Base-by-base conservation (phyloP, 1,140 invertebrate genomes). In the Mycetomoellerius zeteki region DNA sequence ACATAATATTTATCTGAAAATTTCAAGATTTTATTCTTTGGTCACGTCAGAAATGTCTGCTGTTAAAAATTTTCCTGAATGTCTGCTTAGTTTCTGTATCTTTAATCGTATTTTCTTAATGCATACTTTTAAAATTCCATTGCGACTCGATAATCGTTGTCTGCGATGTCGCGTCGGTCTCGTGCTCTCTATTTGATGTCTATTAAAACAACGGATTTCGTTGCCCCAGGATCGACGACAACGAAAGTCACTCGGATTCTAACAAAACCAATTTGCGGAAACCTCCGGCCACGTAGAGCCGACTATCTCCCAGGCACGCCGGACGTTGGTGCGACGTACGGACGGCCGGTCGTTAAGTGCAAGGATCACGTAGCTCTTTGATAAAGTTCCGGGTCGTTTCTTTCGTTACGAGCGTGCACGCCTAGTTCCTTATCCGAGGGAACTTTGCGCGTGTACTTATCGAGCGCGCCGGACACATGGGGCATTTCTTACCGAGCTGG, bases 291-390 rank as follows among this genome's bases (percentile, higher is more conserved):
- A 89, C 88, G 88, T 90, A 89, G 89, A 89, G 75, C 77, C 60
- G 47, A 65, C 85, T 89, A 89, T 90, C 89, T 82, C 58, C 47
- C 33, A 54, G 64, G 24, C 72, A 76, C 88, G 80, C 69, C 50
- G 78, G 21, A 71, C 78, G 62, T 81, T 56, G 71, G 86, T 60
- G 80, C 64, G 81, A 62, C 80, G 85, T 85, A 84, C 80, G 30
- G 58, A 86, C 50, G 82, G 60, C 47, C 73, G 90, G 82, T 91
- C 86, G 90, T 91, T 91, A 90, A 90, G 90, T 88, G 90, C 90
- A 91, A 86, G 89, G 89, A 90, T 91, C 90, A 91, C 90, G 90
- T 91, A 91, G 72, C 80, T 84, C 90, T 91, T 91, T 91, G 90
- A 91, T 91, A 91, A 91, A 91, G 89, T 91, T 90, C 87, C 84